These are phyloP conservation scores for Plebejus argus DNA, from an alignment of 2,888 invertebrate genomes.

Conservation along the genomic window DNA sequence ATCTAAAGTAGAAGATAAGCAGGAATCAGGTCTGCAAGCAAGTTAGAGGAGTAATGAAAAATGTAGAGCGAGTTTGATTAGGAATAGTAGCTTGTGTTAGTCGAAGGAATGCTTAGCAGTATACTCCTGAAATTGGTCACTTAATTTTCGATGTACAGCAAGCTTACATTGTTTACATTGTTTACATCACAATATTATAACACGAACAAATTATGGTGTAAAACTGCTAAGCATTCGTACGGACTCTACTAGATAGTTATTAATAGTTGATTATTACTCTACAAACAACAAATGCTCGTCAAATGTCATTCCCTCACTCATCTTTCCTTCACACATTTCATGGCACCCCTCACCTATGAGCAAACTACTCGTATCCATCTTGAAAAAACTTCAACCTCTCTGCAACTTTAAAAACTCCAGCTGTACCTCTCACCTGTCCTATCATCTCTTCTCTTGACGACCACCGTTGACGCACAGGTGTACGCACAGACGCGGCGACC, in stretches of 20 bases:
- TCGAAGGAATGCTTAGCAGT: neutral
- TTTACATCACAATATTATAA: neutral
- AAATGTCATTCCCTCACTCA: slow-evolving; percentile 6
- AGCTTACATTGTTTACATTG: neutral
- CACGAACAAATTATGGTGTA: neutral
- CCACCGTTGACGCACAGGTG: slow-evolving; percentile 79
- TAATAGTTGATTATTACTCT: neutral
- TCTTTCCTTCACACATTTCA: slow-evolving; percentile 11
- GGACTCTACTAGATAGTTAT: neutral
- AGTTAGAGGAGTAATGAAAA: neutral
- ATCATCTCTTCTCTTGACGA: slow-evolving; percentile 76
- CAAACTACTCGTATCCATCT: neutral
- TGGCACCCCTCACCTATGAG: slow-evolving; percentile 14
- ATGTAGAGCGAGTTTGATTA: neutral
- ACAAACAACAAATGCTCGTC: slow-evolving; percentile 12
- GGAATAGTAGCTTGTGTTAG: neutral
- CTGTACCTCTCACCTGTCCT: slow-evolving; percentile 54
- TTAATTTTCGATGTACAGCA: neutral
- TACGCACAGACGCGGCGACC: slow-evolving; percentile 78
- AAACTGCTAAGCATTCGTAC: neutral
- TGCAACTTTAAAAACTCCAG: neutral
- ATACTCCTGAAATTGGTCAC: neutral
- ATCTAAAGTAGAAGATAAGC: neutral
- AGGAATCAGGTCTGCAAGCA: slow-evolving; percentile 12
- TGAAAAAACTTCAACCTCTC: neutral